Evolutionary conservation across 1,140 invertebrate species (phyloP), one percentile per base, ranked within the genome.

Genomic region (Drosophila arawakana): DNA sequence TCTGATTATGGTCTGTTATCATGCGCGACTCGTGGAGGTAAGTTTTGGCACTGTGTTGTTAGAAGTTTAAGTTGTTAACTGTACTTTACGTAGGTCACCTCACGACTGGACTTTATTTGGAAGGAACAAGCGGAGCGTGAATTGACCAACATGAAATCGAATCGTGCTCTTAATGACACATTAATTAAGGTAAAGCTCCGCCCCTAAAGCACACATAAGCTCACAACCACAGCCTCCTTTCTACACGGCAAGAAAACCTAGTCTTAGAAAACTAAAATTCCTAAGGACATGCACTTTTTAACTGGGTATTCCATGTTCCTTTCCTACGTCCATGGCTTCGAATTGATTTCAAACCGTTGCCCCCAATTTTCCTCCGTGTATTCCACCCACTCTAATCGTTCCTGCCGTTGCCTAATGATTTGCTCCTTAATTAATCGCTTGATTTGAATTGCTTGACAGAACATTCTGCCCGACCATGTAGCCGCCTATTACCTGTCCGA

Each of bases 401-500:
- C 21, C 30, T 15, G 5, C 18, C 44, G 7, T 9, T 1, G 7
- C 1, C 5, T 46, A 13, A 21, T 54, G 57, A 44, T 44, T 55
- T 52, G 37, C 50, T 74, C 65, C 81, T 84, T 83, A 90, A 89
- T 90, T 83, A 77, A 79, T 65, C 41, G 39, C 52, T 68, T 59
- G 57, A 63, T 61, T 73, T 68, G 61, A 59, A 59, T 59, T 37
- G 7, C 18, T 66, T 69, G 21, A 34, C 74, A 92, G 90, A 99
- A 99, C 90, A 99, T 99, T 84, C 93, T 99, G 15, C 99, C 99
- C 0, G 97, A 98, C 92, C 98, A 99, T 92, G 98, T 99, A 7
- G 98, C 98, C 1, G 95, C 95, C 73, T 98, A 99, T 91, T 99
- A 99, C 93, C 94, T 99, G 35, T 93, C 95, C n/a, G 93, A 95